A percentile compares a stretch with the other conserved stretches of the same genome.
Evolutionary conservation across 2,797 vertebrate species (phyloP).

Genomic region (Cetoscarus ocellatus): DNA sequence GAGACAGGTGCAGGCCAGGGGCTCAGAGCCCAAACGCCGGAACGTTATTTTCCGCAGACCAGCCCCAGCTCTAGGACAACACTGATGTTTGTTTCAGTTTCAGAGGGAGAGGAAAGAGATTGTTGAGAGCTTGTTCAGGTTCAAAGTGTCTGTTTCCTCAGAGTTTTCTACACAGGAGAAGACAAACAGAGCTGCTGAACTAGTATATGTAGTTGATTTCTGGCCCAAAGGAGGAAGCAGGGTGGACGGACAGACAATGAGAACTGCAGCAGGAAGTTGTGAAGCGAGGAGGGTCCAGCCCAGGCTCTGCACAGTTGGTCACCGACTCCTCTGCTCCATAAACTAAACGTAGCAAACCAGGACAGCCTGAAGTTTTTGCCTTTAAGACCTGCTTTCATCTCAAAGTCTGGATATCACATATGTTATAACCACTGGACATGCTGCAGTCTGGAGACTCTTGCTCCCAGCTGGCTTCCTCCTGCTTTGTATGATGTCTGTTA

Average conservation of each 20-base stretch:
- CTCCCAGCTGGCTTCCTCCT: conserved; percentile 40
- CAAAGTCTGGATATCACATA: conserved; percentile 40
- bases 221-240: conserved; percentile 81
- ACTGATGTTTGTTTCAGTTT: conserved; percentile 42
- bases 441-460: conserved; percentile 41
- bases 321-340: conserved; percentile 40
- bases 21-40: conserved; percentile 39
- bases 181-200: conserved; percentile 28
- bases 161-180: conserved; percentile 24
- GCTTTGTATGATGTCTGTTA: conserved; percentile 77
- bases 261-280: conserved; percentile 79
- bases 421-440: conserved; percentile 12
- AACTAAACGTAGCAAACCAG: conserved; percentile 28
- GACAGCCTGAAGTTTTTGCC: conserved; percentile 26
- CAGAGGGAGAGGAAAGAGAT: conserved; percentile 24
- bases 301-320: conserved; percentile 54
- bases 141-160: conserved; percentile 21
- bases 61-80: conserved; percentile 44
- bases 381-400: background rate
- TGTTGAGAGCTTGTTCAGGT: conserved; percentile 38
- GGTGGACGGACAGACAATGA: conserved; percentile 69
- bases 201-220: conserved; percentile 50
- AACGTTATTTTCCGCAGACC: conserved; percentile 54
- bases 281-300: conserved; percentile 78
- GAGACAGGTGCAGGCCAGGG: conserved; percentile 73